Evolutionary conservation across 2,797 vertebrate species (phyloP).

Genomic region (Clarias pachynema): DNA sequence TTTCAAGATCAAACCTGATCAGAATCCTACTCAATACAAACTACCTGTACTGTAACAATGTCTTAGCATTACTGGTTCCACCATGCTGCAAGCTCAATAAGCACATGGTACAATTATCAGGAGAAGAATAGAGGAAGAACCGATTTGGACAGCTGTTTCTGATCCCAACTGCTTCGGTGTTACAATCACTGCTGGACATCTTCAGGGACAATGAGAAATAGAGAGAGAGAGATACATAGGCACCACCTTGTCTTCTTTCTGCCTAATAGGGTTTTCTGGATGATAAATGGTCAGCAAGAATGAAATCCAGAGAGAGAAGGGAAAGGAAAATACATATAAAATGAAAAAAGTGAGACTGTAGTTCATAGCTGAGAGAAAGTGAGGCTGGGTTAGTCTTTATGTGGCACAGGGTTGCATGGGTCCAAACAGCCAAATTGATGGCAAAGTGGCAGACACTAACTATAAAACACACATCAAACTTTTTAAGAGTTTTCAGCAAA

Average conservation of each 20-base stretch:
- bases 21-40: not conserved
- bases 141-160: not conserved
- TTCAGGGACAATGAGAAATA: not conserved
- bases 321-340: not conserved
- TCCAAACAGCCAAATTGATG: not conserved
- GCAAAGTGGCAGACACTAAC: not conserved
- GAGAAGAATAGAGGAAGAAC: not conserved
- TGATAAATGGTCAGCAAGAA: constrained; percentile 19
- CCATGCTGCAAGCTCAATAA: not conserved
- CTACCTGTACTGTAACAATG: not conserved
- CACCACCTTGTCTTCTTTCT: not conserved
- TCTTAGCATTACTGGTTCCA: not conserved
- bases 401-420: not conserved
- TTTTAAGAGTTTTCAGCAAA: not conserved
- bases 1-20: not conserved
- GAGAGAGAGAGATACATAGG: not conserved
- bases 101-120: not conserved
- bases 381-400: not conserved
- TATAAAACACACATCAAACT: not conserved
- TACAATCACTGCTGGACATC: not conserved
- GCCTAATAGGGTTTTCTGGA: constrained; percentile 22
- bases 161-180: not conserved
- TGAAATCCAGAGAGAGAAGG: not conserved
- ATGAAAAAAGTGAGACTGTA: not conserved
- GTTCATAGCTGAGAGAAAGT: not conserved